phyloP scores from a whole-genome alignment of 2,888 invertebrate species.

The Electrophaes corylata region DNA sequence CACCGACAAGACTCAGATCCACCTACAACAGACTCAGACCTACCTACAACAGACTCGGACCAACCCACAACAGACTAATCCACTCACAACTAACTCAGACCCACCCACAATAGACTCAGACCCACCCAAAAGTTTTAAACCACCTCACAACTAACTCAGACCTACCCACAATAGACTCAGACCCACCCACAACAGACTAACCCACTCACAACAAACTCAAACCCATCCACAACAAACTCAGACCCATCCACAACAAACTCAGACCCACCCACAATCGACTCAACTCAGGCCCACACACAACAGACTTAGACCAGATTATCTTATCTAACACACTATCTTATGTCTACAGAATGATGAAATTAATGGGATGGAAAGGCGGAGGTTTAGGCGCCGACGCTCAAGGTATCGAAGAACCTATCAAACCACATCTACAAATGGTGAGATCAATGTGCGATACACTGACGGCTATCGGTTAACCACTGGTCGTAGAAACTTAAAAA shows the following conservation, averaged over 20 bases:
- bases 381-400: constrained; percentile 87
- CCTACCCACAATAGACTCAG: neutral
- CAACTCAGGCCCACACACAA: neutral
- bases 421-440: constrained; percentile 76
- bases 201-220: neutral
- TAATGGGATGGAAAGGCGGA: constrained; percentile 91
- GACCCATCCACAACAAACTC: neutral
- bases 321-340: no score
- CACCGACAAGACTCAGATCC: no score
- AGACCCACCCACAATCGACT: neutral
- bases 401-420: constrained; percentile 87
- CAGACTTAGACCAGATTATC: no score
- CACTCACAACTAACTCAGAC: no score
- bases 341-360: constrained; percentile 83
- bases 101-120: no score
- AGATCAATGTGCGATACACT: no score
- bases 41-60: neutral
- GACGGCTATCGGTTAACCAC: no score
- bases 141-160: neutral
- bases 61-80: no score
- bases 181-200: neutral
- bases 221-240: neutral
- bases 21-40: neutral
- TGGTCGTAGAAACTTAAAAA: no score
- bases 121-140: no score